These are phyloP conservation scores for Chiroxiphia lanceolata DNA, from an alignment of 2,797 vertebrate species.

Conservation along the genomic window DNA sequence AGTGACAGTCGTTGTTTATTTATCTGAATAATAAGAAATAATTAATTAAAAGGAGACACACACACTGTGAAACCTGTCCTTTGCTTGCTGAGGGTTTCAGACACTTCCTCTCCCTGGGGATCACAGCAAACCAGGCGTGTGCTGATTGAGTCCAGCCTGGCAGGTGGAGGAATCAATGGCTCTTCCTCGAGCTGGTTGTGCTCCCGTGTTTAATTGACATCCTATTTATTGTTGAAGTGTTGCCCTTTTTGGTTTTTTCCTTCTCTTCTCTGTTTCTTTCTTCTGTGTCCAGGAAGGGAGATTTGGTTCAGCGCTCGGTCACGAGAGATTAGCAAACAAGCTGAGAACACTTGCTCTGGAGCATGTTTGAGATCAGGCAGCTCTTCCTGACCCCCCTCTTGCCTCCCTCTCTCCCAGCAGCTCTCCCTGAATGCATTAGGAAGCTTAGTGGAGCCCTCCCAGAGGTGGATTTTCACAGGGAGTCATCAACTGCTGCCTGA, in stretches of 20 bases:
- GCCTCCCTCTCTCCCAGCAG: not conserved
- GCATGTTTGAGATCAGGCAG: not conserved
- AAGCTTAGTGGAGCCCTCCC: not conserved
- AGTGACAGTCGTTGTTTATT: not conserved
- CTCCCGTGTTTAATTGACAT: not conserved
- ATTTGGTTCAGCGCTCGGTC: not conserved
- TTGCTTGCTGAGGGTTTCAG: not conserved
- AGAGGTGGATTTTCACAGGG: not conserved
- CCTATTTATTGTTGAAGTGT: not conserved
- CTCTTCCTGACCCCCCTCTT: not conserved
- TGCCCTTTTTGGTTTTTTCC: not conserved
- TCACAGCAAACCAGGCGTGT: not conserved
- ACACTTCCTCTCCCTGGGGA: not conserved
- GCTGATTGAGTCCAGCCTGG: not conserved
- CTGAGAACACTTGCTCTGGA: conserved; percentile 18
- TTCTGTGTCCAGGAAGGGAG: not conserved
- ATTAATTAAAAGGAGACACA: not conserved
- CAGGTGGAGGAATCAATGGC: not conserved
- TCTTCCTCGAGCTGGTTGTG: not conserved
- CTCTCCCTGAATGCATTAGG: not conserved
- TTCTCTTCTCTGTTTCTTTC: not conserved
- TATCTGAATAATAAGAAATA: not conserved
- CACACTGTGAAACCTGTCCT: not conserved
- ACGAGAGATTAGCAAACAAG: conserved; percentile 19
- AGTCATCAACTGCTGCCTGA: not conserved